Conservation (phyloP, 1,140 invertebrate species). For the Drosophila virilis region DNA sequence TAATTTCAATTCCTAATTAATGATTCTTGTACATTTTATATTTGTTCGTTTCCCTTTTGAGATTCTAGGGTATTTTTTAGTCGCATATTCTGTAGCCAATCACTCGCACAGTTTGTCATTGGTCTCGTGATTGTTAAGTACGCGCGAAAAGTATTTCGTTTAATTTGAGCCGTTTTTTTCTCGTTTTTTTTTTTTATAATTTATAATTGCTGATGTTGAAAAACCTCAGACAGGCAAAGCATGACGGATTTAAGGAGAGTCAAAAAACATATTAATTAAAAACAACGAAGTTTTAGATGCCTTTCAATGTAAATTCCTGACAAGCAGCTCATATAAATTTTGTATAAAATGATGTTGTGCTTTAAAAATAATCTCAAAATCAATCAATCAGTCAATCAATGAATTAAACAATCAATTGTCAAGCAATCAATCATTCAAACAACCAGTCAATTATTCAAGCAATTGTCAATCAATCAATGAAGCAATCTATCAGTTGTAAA, state of each 20-base stretch:
- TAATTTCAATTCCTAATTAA: background rate
- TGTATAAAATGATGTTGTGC: no score
- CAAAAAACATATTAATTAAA: background rate
- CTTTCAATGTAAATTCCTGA: background rate
- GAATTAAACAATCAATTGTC: no score
- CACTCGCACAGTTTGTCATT: background rate
- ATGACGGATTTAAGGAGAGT: constrained; percentile 20
- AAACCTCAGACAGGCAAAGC: constrained; percentile 15
- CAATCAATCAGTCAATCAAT: no score
- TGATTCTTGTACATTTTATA: background rate
- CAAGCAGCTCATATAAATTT: no score
- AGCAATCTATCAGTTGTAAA: no score
- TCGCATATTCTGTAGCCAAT: background rate
- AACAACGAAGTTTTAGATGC: constrained; percentile 6
- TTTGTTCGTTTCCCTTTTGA: background rate
- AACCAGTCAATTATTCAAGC: no score
- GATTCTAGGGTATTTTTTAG: constrained; percentile 1
- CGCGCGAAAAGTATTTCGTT: constrained; percentile 33
- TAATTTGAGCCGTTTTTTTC: constrained; percentile 13
- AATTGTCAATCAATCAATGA: no score
- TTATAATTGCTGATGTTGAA: constrained; percentile 63
- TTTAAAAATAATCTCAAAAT: no score
- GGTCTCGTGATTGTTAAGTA: constrained; percentile 20
- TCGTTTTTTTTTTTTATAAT: constrained; percentile 10
- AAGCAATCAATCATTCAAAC: no score